Percentiles rank a stretch among this genome's conserved stretches.
Evolutionary conservation across 1,140 invertebrate species (phyloP).

Genomic region (Listronotus oregonensis): DNA sequence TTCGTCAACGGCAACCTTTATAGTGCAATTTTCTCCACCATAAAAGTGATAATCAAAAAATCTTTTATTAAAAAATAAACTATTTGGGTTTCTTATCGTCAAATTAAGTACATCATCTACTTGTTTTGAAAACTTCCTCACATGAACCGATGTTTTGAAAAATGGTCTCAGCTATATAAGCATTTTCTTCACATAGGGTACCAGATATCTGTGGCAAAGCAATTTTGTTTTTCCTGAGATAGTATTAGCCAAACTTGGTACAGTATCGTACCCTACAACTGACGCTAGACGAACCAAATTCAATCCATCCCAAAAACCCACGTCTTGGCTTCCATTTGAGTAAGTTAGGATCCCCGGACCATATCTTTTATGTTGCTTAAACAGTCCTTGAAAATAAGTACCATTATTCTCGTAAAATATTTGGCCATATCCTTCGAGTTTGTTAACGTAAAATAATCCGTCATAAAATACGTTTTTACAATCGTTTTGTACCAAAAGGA

Average conservation of each 20-base stretch:
- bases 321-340: conserved; percentile 54
- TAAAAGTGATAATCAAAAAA: conserved; percentile 41
- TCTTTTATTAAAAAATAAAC: conserved; percentile 46
- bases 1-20: conserved; percentile 35
- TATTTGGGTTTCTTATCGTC: conserved; percentile 40
- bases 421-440: conserved; percentile 59
- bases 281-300: conserved; percentile 54
- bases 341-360: conserved; percentile 60
- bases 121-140: conserved; percentile 25
- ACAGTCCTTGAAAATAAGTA: conserved; percentile 56
- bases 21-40: conserved; percentile 36
- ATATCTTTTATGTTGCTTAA: conserved; percentile 56
- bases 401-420: conserved; percentile 57
- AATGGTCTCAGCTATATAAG: conserved; percentile 31
- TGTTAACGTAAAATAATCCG: conserved; percentile 59
- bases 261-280: conserved; percentile 21
- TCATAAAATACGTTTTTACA: conserved; percentile 55
- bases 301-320: conserved; percentile 59
- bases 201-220: conserved; percentile 41
- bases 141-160: conserved; percentile 25
- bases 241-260: conserved; percentile 39
- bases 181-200: conserved; percentile 33
- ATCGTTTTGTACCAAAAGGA: conserved; percentile 52
- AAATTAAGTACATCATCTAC: conserved; percentile 41
- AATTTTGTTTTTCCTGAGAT: conserved; percentile 37